Conservation (phyloP, 1,140 invertebrate species). For the Diorhabda sublineata region DNA sequence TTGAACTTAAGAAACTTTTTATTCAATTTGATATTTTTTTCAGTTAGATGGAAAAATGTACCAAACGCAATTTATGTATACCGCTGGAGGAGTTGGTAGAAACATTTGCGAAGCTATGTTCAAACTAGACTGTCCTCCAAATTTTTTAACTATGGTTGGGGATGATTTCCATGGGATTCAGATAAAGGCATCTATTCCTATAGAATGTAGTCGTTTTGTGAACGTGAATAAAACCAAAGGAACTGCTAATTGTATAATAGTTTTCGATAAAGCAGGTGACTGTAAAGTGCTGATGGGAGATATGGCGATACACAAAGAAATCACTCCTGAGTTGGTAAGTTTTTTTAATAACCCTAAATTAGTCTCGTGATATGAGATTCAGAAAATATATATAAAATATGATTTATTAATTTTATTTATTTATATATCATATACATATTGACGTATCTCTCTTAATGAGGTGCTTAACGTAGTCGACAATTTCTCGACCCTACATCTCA, state of each 20-base stretch:
- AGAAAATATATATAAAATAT: too few relatives aligned
- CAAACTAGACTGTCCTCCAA: conserved; percentile 62
- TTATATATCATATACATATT: too few relatives aligned
- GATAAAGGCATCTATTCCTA: conserved; percentile 46
- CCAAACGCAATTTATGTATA: conserved; percentile 56
- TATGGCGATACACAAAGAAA: conserved; percentile 72
- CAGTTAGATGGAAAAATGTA: conserved; percentile 78
- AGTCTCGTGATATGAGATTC: too few relatives aligned
- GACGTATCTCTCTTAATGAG: too few relatives aligned
- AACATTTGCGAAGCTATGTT: conserved; percentile 85
- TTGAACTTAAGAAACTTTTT: too few relatives aligned
- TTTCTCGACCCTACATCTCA: too few relatives aligned
- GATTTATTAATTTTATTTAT: too few relatives aligned
- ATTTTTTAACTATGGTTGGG: conserved; percentile 78
- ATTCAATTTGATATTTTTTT: conserved; percentile 34
- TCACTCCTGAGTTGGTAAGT: conserved; percentile 61
- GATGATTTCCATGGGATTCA: conserved; percentile 59
- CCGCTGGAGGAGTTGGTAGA: conserved; percentile 81
- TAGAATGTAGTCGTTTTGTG: conserved; percentile 32
- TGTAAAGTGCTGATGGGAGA: conserved; percentile 77
- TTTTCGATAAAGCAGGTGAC: conserved; percentile 70
- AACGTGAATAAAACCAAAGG: conserved; percentile 35
- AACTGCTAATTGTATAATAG: conserved; percentile 70
- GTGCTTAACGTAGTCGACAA: too few relatives aligned
- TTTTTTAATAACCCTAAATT: neutral